Evolutionary conservation across 2,797 vertebrate species (phyloP), one percentile per base, ranked within the genome.

Genomic region (Crax fasciolata): DNA sequence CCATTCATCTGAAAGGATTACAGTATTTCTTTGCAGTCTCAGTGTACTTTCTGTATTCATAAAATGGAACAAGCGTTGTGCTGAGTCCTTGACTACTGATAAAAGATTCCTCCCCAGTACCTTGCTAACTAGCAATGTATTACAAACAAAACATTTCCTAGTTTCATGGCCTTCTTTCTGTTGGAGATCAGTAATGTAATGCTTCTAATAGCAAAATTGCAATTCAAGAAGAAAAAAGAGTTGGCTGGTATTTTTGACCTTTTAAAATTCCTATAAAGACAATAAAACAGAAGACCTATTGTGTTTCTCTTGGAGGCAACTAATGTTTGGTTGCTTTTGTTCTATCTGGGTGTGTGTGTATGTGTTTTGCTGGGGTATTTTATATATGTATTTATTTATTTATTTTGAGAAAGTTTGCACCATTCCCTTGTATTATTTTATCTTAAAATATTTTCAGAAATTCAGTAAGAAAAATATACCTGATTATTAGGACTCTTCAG

Each of bases 281-380:
- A 91, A 11, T 35, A 62, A 72, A 93, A 61, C 35, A 73, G 23
- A 4, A 12, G 63, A 55, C 11, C 78, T 74, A 13, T 5, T 76
- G 10, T 1, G 0, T 48, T 86, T 91, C 95, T 77, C 68, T 61
- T 2, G 7, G 25, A 39, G 94, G 59, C 7, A 91, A 38, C 13
- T 65, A 3, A 25, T 67, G 6, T 74, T 92, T 41, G 23, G 51
- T 73, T 52, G 10, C 23, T 65, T 66, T 70, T 75, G 2, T 84
- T 90, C 39, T 39, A 9, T 25, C 24, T 72, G 24, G 3, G 13
- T 44, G 2, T 1, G 0, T 61, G 17, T 27, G 2, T 1, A 0
- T 61, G 17, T 27, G 3, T 28, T 28, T 41, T 28, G 25, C 38
- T 18, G 8, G 30, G 30, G 38, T 61, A 27, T 55, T 55, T n/a